phyloP scores from a whole-genome alignment of 2,888 invertebrate species.

The Xestobium rufovillosum region DNA sequence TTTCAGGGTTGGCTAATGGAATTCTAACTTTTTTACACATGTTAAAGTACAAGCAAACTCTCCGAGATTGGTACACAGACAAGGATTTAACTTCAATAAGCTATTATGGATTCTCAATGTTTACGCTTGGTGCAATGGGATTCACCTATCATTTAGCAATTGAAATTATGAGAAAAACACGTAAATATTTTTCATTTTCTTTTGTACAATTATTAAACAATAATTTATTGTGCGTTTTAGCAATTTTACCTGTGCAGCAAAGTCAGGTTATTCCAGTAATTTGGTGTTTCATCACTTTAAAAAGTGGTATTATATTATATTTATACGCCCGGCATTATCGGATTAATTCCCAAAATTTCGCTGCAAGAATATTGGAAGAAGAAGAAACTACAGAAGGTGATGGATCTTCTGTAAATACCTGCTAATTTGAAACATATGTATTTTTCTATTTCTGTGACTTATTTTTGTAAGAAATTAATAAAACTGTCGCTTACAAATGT shows the following conservation, averaged over 20 bases:
- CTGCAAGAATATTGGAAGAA: too few relatives aligned
- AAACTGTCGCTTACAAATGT: too few relatives aligned
- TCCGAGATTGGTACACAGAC: slow-evolving; percentile 48
- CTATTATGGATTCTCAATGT: slow-evolving; percentile 46
- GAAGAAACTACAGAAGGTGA: too few relatives aligned
- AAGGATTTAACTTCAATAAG: slow-evolving; percentile 45
- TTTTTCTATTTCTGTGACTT: too few relatives aligned
- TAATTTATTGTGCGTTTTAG: slow-evolving; percentile 34
- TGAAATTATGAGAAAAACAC: slow-evolving; percentile 24
- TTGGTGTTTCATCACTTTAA: slow-evolving; percentile 51
- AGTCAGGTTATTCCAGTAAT: slow-evolving; percentile 47
- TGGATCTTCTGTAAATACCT: too few relatives aligned
- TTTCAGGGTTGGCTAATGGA: slow-evolving; percentile 27
- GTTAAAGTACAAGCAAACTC: slow-evolving; percentile 24
- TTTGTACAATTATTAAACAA: slow-evolving; percentile 3
- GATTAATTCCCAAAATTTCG: too few relatives aligned
- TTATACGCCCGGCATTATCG: too few relatives aligned
- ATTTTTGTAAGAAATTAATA: too few relatives aligned
- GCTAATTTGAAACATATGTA: too few relatives aligned
- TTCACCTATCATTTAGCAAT: slow-evolving; percentile 42
- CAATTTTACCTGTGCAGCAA: slow-evolving; percentile 43
- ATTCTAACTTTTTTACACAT: slow-evolving; percentile 28
- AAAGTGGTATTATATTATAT: slow-evolving; percentile 48
- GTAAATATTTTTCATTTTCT: slow-evolving; percentile 18
- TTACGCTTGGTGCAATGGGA: slow-evolving; percentile 44